phyloP scores from a whole-genome alignment of 2,797 vertebrate species.

The Oryzias sinensis region DNA sequence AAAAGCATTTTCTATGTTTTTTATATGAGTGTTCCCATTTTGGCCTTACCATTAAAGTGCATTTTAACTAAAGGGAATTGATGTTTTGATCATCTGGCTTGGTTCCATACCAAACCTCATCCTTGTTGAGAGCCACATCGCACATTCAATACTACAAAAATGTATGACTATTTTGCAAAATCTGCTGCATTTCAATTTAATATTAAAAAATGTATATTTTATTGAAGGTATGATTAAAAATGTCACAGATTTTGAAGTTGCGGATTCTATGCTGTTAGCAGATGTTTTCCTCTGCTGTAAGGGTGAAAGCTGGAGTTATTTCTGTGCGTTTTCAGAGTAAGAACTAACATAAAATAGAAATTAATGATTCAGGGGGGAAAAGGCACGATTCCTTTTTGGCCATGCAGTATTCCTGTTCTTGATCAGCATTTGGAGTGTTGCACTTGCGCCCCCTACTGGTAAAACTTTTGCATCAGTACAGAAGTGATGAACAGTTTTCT shows the following conservation, averaged over 20 bases:
- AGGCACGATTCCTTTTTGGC: neutral
- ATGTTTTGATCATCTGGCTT: constrained; percentile 7
- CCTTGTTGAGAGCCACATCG: neutral
- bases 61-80: constrained; percentile 2
- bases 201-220: no score
- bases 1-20: neutral
- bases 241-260: neutral
- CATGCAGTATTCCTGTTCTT: neutral
- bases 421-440: constrained; percentile 20
- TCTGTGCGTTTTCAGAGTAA: neutral
- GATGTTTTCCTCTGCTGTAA: neutral
- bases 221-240: no score
- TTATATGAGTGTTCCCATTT: neutral
- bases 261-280: neutral
- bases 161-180: constrained; percentile 6
- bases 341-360: neutral
- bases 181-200: constrained; percentile 11
- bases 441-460: constrained; percentile 52
- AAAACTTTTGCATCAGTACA: neutral
- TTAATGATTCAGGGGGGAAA: neutral
- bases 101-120: neutral
- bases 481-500: neutral
- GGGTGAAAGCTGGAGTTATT: neutral
- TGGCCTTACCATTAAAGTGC: constrained; percentile 8
- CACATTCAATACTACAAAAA: constrained; percentile 12